Conservation (phyloP, 2,888 invertebrate genomes). For the Thecocarcelia acutangulata region DNA sequence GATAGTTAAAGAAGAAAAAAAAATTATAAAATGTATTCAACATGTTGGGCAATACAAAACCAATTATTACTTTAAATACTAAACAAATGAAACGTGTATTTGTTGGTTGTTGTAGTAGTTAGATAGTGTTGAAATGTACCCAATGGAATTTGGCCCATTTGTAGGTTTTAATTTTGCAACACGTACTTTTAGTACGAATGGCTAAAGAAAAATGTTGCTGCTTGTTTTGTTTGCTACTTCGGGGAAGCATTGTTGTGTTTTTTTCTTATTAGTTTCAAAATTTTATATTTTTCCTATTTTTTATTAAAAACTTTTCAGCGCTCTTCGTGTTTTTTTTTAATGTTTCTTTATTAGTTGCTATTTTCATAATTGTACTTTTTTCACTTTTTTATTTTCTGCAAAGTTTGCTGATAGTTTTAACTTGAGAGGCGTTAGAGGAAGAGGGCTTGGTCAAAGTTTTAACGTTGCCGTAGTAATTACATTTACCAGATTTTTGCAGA, state of each 20-base stretch:
- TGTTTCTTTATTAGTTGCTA: slow-evolving; percentile 62
- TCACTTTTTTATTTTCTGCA: background rate
- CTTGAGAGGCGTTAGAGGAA: background rate
- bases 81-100: slow-evolving; percentile 21
- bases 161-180: slow-evolving; percentile 28
- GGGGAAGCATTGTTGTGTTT: background rate
- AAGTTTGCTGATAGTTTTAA: slow-evolving; percentile 37
- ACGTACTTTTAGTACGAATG: slow-evolving; percentile 10
- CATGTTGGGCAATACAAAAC: slow-evolving; percentile 44
- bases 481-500: slow-evolving; percentile 21
- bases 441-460: slow-evolving; percentile 51
- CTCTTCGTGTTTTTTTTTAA: slow-evolving; percentile 17
- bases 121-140: slow-evolving; percentile 27
- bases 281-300: slow-evolving; percentile 10
- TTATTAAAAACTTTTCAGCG: slow-evolving; percentile 27
- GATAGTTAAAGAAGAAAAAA: slow-evolving; percentile 3
- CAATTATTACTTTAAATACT: slow-evolving; percentile 51
- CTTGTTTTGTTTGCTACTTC: slow-evolving; percentile 27
- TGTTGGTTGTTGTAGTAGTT: background rate
- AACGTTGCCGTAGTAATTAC: slow-evolving; percentile 47
- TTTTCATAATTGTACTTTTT: slow-evolving; percentile 55
- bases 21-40: slow-evolving; percentile 13
- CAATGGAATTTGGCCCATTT: slow-evolving; percentile 46
- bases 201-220: background rate
- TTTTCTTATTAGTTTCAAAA: background rate